Evolutionary conservation across 2,888 invertebrate species (phyloP).

Genomic region (Dasypogon diadema): DNA sequence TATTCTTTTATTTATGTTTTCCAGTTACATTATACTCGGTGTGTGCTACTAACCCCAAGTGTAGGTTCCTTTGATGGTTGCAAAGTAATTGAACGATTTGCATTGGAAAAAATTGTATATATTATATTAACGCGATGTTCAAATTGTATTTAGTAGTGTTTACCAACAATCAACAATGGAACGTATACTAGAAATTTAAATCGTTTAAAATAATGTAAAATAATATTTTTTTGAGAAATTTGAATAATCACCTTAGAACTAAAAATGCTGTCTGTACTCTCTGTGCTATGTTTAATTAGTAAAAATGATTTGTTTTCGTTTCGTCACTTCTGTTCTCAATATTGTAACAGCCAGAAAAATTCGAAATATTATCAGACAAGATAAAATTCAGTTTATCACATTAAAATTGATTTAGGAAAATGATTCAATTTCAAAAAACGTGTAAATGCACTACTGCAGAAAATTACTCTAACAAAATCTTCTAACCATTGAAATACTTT

Average conservation of each 20-base stretch:
- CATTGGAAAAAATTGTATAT: neutral
- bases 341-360: conserved; percentile 31
- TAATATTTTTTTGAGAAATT: neutral
- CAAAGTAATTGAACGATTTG: conserved; percentile 5
- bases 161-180: conserved; percentile 31
- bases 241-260: conserved; percentile 36
- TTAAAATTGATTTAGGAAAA: conserved; percentile 12
- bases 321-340: conserved; percentile 36
- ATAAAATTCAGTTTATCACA: conserved; percentile 33
- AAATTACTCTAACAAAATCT: conserved; percentile 43
- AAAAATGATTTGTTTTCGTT: conserved; percentile 18
- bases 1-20: conserved; percentile 15
- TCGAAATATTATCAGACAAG: conserved; percentile 22
- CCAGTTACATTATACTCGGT: conserved; percentile 34
- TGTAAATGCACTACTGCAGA: conserved; percentile 32
- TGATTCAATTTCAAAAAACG: conserved; percentile 9
- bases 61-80: conserved; percentile 44
- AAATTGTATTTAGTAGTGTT: too few relatives aligned
- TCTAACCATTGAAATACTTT: conserved; percentile 42
- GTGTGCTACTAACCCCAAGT: conserved; percentile 42
- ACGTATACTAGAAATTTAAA: conserved; percentile 34
- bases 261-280: conserved; percentile 49
- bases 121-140: too few relatives aligned
- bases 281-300: conserved; percentile 46
- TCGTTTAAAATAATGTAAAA: conserved; percentile 34